phyloP scores from a whole-genome alignment of 2,888 invertebrate genomes.

The Temnothorax rugatulus region DNA sequence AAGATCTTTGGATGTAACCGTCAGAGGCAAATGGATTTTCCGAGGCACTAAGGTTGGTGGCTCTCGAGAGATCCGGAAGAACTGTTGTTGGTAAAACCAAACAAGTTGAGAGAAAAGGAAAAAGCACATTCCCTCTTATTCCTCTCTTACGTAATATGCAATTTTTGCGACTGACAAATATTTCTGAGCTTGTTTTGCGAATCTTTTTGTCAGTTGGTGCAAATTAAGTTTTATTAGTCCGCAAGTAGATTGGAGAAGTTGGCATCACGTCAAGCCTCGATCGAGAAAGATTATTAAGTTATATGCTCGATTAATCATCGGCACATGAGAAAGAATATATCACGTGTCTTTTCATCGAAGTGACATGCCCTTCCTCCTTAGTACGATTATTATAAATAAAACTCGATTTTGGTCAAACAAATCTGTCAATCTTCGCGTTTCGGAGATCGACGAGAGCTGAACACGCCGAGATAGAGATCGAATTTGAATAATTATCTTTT shows the following conservation, averaged over 20 bases:
- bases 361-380: not conserved
- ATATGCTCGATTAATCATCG: conserved; percentile 18
- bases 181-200: not conserved
- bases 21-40: not conserved
- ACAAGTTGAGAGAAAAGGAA: not conserved
- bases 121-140: not conserved
- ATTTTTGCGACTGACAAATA: not conserved
- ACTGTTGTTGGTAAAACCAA: not conserved
- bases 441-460: not conserved
- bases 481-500: conserved; percentile 43
- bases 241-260: not conserved
- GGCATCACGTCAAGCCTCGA: not conserved
- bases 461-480: not conserved
- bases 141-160: not conserved
- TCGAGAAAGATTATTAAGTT: conserved; percentile 21
- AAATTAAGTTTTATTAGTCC: conserved; percentile 28
- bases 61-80: not conserved
- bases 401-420: conserved; percentile 18
- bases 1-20: not conserved
- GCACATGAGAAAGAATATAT: not conserved
- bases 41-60: not conserved
- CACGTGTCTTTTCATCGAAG: not conserved
- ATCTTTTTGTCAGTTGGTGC: not conserved
- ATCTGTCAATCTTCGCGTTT: not conserved
- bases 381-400: conserved; percentile 9